Evolutionary conservation across 2,888 invertebrate genomes (phyloP).

Genomic region (Cosmorhoe ocellata): DNA sequence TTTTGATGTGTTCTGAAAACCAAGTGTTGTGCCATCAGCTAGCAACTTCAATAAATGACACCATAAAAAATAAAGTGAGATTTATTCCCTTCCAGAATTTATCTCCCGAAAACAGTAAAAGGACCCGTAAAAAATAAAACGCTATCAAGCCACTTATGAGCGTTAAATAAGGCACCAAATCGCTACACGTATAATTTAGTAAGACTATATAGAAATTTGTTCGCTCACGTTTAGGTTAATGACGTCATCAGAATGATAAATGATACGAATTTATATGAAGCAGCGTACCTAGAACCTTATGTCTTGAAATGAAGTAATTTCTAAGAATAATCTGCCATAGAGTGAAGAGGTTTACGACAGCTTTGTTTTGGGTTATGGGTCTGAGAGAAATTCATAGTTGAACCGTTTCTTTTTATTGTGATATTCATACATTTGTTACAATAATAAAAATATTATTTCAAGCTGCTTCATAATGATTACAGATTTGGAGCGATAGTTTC

Average conservation of each 20-base stretch:
- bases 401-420: neutral
- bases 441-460: too few relatives aligned
- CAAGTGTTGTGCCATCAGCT: conserved; percentile 11
- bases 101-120: conserved; percentile 25
- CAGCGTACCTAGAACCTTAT: conserved; percentile 59
- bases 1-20: conserved; percentile 15
- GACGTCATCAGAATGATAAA: conserved; percentile 64
- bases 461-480: too few relatives aligned
- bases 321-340: conserved; percentile 59
- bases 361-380: neutral
- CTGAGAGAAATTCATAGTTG: neutral
- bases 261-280: conserved; percentile 62
- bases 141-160: conserved; percentile 26
- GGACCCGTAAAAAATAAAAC: conserved; percentile 23
- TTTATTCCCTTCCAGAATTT: conserved; percentile 21
- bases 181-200: conserved; percentile 24
- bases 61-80: conserved; percentile 27
- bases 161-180: conserved; percentile 30
- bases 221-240: conserved; percentile 57
- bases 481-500: too few relatives aligned
- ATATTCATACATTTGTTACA: conserved; percentile 3
- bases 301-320: conserved; percentile 69
- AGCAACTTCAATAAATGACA: conserved; percentile 20
- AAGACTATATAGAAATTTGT: conserved; percentile 42
- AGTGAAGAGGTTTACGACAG: conserved; percentile 28